Evolutionary conservation across 2,888 invertebrate species (phyloP).

Genomic region (Lacanobia oleracea): DNA sequence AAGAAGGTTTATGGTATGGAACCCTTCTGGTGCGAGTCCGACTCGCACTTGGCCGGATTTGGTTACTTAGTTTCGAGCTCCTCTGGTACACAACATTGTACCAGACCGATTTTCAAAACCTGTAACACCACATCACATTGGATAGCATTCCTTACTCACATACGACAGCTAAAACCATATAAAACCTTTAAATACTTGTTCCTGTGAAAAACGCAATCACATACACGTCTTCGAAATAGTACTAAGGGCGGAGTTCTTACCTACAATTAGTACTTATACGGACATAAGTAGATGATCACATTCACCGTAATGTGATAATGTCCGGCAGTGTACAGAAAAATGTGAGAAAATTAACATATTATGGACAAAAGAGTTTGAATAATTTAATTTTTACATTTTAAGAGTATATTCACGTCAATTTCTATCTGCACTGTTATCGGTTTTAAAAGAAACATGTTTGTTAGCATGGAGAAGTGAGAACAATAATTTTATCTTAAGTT

Average conservation of each 20-base stretch:
- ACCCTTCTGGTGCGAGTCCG: too few relatives aligned
- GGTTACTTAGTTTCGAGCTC: background rate
- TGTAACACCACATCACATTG: background rate
- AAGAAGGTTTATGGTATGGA: too few relatives aligned
- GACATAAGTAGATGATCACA: conserved; percentile 44
- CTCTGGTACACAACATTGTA: background rate
- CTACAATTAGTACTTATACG: conserved; percentile 50
- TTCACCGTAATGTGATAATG: conserved; percentile 40
- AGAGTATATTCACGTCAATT: too few relatives aligned
- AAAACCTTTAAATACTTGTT: conserved; percentile 46
- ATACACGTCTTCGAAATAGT: conserved; percentile 31
- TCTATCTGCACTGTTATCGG: too few relatives aligned
- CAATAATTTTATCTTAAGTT: too few relatives aligned
- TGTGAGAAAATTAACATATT: conserved; percentile 32
- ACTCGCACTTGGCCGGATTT: too few relatives aligned
- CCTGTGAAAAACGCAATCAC: conserved; percentile 52
- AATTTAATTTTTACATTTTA: too few relatives aligned
- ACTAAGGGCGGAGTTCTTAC: conserved; percentile 29
- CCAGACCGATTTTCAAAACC: background rate
- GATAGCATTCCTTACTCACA: too few relatives aligned
- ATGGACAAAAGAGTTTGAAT: too few relatives aligned
- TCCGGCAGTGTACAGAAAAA: conserved; percentile 25
- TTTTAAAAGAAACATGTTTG: too few relatives aligned
- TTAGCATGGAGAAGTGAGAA: too few relatives aligned
- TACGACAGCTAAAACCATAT: background rate